phyloP scores from a whole-genome alignment of 2,797 vertebrate species.

The Otolemur crassicaudatus region DNA sequence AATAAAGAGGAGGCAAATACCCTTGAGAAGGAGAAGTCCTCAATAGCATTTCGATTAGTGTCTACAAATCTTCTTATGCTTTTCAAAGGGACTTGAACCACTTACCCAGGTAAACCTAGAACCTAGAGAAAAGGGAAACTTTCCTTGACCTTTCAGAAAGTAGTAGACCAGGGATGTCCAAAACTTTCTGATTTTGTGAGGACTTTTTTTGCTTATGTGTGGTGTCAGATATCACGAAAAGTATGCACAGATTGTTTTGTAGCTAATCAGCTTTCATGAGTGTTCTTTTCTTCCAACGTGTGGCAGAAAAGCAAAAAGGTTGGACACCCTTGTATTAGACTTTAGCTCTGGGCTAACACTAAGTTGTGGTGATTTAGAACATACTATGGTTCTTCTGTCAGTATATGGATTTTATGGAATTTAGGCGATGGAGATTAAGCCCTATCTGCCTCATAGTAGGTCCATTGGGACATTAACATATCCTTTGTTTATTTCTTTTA shows the following conservation, averaged over 20 bases:
- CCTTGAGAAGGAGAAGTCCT: neutral
- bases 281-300: too few relatives aligned
- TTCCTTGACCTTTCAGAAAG: conserved; percentile 2
- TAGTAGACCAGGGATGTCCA: neutral
- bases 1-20: neutral
- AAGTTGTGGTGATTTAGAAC: neutral
- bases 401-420: neutral
- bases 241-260: too few relatives aligned
- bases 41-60: neutral
- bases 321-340: neutral
- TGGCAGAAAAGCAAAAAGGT: too few relatives aligned
- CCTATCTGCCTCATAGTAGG: neutral
- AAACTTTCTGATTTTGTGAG: too few relatives aligned
- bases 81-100: neutral
- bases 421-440: neutral
- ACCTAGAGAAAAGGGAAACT: neutral
- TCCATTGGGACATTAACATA: neutral
- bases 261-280: too few relatives aligned
- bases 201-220: too few relatives aligned
- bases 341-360: neutral
- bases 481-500: conserved; percentile 10
- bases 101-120: neutral
- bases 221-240: too few relatives aligned
- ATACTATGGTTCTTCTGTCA: neutral
- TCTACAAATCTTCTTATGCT: neutral